Conservation (phyloP, 1,140 invertebrate species). For the Drosophila nigrodunni region DNA sequence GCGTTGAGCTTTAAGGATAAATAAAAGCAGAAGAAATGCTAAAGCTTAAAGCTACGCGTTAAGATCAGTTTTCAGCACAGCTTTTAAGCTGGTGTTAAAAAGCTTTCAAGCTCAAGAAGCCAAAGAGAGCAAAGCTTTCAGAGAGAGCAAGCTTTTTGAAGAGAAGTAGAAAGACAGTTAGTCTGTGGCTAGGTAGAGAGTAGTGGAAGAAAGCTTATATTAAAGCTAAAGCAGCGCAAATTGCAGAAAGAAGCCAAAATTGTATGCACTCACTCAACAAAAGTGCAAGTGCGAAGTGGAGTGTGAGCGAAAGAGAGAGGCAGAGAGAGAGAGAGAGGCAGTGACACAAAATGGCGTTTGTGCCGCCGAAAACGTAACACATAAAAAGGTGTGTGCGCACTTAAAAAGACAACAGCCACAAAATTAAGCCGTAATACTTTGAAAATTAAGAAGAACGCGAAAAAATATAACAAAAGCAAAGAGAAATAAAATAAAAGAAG, state of each 20-base stretch:
- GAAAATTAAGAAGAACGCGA: conserved; percentile 24
- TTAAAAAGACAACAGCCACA: conserved; percentile 34
- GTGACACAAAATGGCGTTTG: conserved; percentile 42
- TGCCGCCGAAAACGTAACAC: conserved; percentile 41
- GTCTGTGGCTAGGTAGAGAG: not conserved
- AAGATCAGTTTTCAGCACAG: not conserved
- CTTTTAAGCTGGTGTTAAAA: not conserved
- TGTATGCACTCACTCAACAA: conserved; percentile 9
- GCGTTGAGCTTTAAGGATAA: not conserved
- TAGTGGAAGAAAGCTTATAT: not conserved
- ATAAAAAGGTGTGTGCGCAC: conserved; percentile 45
- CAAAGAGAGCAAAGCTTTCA: not conserved
- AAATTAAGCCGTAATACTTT: conserved; percentile 40
- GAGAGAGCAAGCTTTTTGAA: conserved; percentile 15
- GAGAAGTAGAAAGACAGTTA: conserved; percentile 14
- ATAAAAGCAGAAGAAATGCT: not conserved
- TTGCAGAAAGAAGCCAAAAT: not conserved
- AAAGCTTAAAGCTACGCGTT: not conserved
- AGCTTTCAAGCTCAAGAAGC: conserved; percentile 5
- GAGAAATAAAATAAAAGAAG: not conserved
- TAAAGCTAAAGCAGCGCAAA: conserved; percentile 13
- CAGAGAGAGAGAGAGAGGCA: conserved; percentile 16
- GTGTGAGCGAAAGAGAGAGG: conserved; percentile 14
- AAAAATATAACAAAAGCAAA: not conserved
- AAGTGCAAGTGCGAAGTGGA: conserved; percentile 1